Evolutionary conservation across 64 coral and sea anemone species (phyloP).

Genomic region (Acropora tenuis): DNA sequence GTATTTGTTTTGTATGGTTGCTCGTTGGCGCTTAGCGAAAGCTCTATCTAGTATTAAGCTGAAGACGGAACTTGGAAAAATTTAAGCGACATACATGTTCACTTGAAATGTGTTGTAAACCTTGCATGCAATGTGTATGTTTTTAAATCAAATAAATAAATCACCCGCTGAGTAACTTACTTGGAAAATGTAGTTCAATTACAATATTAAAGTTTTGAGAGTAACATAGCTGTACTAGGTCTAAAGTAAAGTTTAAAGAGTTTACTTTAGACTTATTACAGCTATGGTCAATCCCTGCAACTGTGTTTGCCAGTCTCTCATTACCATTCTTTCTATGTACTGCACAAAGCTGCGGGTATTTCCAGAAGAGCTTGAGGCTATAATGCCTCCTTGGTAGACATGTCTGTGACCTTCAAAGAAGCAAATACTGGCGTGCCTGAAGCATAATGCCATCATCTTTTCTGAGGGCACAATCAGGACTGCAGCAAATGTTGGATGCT

Average conservation of each 20-base stretch:
- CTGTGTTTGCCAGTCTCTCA: constrained; percentile 14
- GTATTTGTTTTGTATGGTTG: no score
- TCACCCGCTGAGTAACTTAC: no score
- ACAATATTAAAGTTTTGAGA: no score
- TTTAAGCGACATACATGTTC: no score
- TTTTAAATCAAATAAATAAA: no score
- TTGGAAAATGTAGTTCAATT: no score
- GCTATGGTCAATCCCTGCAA: constrained; percentile 30
- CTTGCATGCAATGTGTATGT: no score
- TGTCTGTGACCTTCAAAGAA: constrained; percentile 51
- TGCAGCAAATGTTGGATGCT: constrained; percentile 17
- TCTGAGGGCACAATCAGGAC: constrained; percentile 56
- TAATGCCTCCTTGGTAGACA: constrained; percentile 14
- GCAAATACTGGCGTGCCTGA: not conserved
- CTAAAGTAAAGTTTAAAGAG: not conserved
- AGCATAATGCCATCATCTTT: constrained; percentile 38
- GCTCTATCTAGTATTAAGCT: no score
- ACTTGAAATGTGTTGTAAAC: no score
- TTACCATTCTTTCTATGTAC: constrained; percentile 16
- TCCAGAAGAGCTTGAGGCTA: not conserved
- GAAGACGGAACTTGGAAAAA: no score
- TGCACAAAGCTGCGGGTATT: not conserved
- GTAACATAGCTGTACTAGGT: no score
- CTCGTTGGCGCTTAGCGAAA: no score
- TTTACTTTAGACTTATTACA: constrained; percentile 26